Base-by-base conservation (phyloP, 1,140 invertebrate species). In the Trichomalopsis sarcophagae region DNA sequence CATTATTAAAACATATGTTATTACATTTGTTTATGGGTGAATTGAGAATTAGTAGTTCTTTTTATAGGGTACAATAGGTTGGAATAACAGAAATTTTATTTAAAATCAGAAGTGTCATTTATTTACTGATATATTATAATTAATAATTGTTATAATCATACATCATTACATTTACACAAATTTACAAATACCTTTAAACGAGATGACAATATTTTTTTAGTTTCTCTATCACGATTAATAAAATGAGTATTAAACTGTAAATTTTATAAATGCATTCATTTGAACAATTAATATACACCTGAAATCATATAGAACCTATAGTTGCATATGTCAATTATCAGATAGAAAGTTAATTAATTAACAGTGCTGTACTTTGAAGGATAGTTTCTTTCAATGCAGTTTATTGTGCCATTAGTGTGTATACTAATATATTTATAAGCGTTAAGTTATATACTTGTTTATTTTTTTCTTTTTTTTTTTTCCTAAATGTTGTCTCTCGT, bases 81-180 rank as follows among this genome's bases (percentile, higher is more conserved):
- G 10, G 17, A 71, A 27, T 71, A 30, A 71, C 7, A 73, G 30
- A 82, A 74, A 5, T 62, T 50, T 27, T 17, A 79, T 55, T 79
- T 91, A 86, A 89, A 91, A 91, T 90, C 84, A 91, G 88, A 90
- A 81, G 87, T 86, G 77, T 88, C 87, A 86, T 91, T 91, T 91
- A 92, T 91, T 81, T 81, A 44, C 71, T 17, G 36, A 55, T 33
- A 78, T 78, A 86, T 79, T 82, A 82, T 84, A 84, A 76, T 85
- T 69, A 71, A 85, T 85, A 84, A 86, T 88, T 85, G 83, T 87
- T 82, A 87, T 88, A 87, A 90, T 91, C 87, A 89, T 90, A 91
- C 89, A 91, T 89, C 88, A 87, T 91, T 91, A 91, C 91, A 91
- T 91, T 91, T 92, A 91, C 90, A 91, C 89, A 90, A 90, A 91